phyloP scores from a whole-genome alignment of 2,888 invertebrate genomes.

The Ptilodon capucinus region DNA sequence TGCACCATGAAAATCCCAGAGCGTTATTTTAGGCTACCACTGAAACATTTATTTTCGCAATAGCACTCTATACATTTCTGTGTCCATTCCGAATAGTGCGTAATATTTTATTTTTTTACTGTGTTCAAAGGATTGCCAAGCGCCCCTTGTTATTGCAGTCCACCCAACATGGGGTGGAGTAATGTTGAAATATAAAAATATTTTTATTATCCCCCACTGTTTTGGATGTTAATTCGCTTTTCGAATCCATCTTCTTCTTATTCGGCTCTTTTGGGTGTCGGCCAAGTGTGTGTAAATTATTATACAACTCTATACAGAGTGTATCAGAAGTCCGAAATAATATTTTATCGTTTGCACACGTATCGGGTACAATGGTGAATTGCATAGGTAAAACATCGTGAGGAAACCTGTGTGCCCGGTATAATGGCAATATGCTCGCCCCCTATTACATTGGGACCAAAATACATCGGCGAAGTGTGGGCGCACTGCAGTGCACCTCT shows the following conservation, averaged over 20 bases:
- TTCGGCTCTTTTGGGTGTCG: conserved; percentile 41
- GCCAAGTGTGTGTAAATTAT: conserved; percentile 31
- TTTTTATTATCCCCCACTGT: conserved; percentile 37
- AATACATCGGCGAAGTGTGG: too few species aligned
- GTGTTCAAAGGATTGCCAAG: conserved; percentile 58
- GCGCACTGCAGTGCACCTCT: too few species aligned
- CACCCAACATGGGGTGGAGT: conserved; percentile 34
- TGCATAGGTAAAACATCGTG: too few species aligned
- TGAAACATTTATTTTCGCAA: conserved; percentile 13
- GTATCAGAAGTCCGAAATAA: too few species aligned
- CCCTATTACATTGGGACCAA: too few species aligned
- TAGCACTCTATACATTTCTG: conserved; percentile 27
- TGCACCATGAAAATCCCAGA: too few species aligned
- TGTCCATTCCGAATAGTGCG: conserved; percentile 41
- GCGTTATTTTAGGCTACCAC: too few species aligned
- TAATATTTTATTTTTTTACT: conserved; percentile 59
- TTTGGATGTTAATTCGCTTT: conserved; percentile 46
- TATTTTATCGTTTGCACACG: too few species aligned
- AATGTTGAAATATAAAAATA: conserved; percentile 55
- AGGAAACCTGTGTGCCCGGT: too few species aligned
- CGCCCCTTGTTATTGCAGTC: conserved; percentile 54
- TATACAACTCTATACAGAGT: conserved; percentile 13
- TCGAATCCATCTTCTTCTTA: conserved; percentile 49
- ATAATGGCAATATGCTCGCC: too few species aligned
- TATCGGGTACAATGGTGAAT: too few species aligned